Percentiles rank a stretch among this genome's conserved stretches.
These are phyloP conservation scores for Pandion haliaetus DNA, from an alignment of 2,113 vertebrate genomes.

Conservation along the genomic window DNA sequence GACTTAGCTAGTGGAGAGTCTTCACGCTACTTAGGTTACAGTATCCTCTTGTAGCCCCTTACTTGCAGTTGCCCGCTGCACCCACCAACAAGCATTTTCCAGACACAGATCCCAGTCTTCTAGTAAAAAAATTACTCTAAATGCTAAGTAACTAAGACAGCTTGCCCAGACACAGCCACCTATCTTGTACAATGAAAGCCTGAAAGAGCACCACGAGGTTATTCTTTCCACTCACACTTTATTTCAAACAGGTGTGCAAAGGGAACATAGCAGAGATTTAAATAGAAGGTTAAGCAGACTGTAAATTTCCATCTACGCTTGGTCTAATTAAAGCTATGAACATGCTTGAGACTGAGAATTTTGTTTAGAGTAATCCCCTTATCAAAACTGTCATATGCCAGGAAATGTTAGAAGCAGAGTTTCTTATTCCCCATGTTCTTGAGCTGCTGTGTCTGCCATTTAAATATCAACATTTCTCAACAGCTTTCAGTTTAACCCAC, in stretches of 20 bases:
- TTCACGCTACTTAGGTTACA: neutral
- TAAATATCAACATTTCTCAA: conserved; percentile 52
- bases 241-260: conserved; percentile 53
- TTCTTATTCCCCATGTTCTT: neutral
- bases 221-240: conserved; percentile 35
- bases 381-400: conserved; percentile 58
- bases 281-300: conserved; percentile 51
- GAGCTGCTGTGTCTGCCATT: conserved; percentile 27
- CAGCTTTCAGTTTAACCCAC: conserved; percentile 47
- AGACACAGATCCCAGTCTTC: neutral
- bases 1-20: neutral
- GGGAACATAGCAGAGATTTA: conserved; percentile 32
- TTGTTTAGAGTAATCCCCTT: conserved; percentile 61
- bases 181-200: neutral
- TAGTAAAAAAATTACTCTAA: neutral
- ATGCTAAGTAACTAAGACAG: neutral
- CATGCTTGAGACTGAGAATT: conserved; percentile 39
- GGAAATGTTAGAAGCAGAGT: conserved; percentile 47
- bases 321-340: conserved; percentile 52
- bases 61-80: neutral
- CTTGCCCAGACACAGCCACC: neutral
- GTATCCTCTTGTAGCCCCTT: neutral
- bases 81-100: neutral
- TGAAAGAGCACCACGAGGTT: neutral
- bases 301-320: conserved; percentile 29